Evolutionary conservation across 2,113 vertebrate species (phyloP).

Genomic region (Anoplopoma fimbria): DNA sequence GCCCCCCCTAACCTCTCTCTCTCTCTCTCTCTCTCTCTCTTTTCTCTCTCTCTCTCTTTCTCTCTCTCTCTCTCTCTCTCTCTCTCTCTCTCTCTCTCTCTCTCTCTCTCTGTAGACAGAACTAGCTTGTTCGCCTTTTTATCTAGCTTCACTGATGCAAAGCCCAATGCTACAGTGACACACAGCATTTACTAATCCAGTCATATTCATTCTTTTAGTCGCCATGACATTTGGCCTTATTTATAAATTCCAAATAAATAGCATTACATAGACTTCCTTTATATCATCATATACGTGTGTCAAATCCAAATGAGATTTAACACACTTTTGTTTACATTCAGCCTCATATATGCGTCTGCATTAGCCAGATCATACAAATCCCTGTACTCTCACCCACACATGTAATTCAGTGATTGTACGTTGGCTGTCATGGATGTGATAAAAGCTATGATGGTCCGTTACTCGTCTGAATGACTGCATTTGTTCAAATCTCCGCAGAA

Average conservation of each 20-base stretch:
- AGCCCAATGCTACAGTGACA: background rate
- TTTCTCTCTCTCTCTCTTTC: background rate
- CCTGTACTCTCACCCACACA: background rate
- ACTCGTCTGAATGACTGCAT: background rate
- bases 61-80: background rate
- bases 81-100: background rate
- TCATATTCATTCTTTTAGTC: background rate
- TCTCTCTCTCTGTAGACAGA: background rate
- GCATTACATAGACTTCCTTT: background rate
- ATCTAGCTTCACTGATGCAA: background rate
- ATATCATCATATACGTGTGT: no score
- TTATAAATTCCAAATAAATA: background rate
- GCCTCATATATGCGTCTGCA: background rate
- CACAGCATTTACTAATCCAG: background rate
- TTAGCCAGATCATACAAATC: background rate
- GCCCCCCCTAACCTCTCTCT: background rate
- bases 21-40: background rate
- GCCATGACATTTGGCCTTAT: background rate
- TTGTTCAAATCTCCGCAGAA: background rate
- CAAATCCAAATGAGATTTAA: background rate
- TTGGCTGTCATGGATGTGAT: background rate
- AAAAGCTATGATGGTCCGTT: background rate
- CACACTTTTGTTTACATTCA: background rate
- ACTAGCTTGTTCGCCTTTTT: background rate
- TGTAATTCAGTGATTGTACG: background rate